Percentiles rank a stretch among this genome's conserved stretches.
Evolutionary conservation across 2,113 vertebrate genomes (phyloP).

Genomic region (Eublepharis macularius): DNA sequence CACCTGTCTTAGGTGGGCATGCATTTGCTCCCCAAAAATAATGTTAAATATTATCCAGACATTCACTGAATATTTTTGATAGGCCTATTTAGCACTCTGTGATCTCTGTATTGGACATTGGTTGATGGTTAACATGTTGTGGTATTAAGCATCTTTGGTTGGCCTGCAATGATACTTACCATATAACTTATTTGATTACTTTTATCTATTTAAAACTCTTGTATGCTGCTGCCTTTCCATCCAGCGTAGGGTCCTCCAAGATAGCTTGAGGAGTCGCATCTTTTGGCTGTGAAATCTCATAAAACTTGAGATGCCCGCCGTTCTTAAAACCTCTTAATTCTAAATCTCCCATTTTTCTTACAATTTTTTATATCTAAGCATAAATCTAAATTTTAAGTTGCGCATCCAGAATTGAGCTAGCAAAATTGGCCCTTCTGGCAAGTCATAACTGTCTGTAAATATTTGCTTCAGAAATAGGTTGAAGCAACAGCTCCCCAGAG

Average conservation of each 20-base stretch:
- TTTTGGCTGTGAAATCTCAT: too few species aligned
- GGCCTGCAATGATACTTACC: too few species aligned
- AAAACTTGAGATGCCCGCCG: too few species aligned
- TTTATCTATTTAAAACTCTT: too few species aligned
- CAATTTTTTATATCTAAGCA: neutral
- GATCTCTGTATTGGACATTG: neutral
- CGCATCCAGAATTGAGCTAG: neutral
- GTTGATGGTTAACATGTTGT: neutral
- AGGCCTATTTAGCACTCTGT: too few species aligned
- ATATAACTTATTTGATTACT: too few species aligned
- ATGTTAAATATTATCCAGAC: neutral
- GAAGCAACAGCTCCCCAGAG: slow-evolving; percentile 7
- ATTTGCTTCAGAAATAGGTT: neutral
- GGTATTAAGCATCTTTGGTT: too few species aligned
- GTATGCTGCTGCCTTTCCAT: too few species aligned
- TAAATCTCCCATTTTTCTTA: too few species aligned
- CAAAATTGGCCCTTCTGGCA: neutral
- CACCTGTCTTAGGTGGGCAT: neutral
- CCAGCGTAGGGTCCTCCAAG: too few species aligned
- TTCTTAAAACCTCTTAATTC: neutral
- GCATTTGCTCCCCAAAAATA: neutral
- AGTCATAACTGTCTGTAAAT: neutral
- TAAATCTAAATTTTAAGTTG: too few species aligned
- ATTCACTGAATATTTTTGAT: neutral
- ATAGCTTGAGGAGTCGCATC: too few species aligned